Evolutionary conservation across 2,797 vertebrate genomes (phyloP).

Genomic region (Enteromius trimaculatus): DNA sequence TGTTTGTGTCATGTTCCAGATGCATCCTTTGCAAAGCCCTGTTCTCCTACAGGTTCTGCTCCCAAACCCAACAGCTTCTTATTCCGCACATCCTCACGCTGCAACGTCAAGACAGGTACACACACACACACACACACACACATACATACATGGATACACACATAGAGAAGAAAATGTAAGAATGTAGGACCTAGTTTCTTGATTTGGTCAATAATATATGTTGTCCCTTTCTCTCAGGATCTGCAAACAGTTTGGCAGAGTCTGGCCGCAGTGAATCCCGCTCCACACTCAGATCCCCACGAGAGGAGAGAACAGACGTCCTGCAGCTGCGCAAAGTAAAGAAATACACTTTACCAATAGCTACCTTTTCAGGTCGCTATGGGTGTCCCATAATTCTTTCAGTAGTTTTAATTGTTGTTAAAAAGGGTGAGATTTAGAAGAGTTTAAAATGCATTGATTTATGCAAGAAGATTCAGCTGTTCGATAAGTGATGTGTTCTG

Average conservation of each 20-base stretch:
- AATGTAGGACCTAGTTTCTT: not conserved
- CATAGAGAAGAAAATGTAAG: not conserved
- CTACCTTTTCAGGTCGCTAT: not conserved
- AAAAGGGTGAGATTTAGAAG: too few relatives aligned
- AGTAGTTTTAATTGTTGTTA: too few relatives aligned
- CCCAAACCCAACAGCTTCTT: constrained; percentile 89
- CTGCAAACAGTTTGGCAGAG: constrained; percentile 67
- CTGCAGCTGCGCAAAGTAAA: constrained; percentile 74
- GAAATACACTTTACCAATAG: not conserved
- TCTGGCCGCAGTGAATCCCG: constrained; percentile 76
- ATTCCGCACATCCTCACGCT: constrained; percentile 83
- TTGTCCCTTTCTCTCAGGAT: constrained; percentile 41
- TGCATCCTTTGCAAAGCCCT: constrained; percentile 60
- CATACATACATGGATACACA: constrained; percentile 14
- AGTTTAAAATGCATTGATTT: not conserved
- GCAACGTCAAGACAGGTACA: constrained; percentile 62
- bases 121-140: constrained; percentile 21
- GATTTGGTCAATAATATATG: not conserved
- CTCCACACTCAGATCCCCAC: constrained; percentile 69
- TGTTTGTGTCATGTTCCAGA: constrained; percentile 64
- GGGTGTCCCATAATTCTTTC: not conserved
- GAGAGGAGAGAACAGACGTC: constrained; percentile 74
- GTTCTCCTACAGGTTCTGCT: constrained; percentile 69
- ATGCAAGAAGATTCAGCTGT: not conserved
- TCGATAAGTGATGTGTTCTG: not conserved